Evolutionary conservation across 1,140 invertebrate genomes (phyloP).

Genomic region (Rhizoglyphus robini): DNA sequence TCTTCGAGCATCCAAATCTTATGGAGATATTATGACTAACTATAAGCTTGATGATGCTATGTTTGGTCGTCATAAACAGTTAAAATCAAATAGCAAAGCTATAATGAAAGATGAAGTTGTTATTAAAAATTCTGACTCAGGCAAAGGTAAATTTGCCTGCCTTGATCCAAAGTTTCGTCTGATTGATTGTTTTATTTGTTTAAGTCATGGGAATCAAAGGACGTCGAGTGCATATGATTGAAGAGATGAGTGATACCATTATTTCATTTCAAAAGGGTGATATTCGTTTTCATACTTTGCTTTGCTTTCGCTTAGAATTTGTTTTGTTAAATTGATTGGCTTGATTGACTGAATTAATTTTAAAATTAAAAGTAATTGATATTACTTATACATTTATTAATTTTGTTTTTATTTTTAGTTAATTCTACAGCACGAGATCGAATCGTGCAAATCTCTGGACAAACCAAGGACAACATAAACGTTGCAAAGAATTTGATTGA

Average conservation of each 20-base stretch:
- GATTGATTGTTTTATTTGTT: constrained; percentile 26
- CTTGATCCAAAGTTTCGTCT: constrained; percentile 18
- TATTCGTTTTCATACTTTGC: constrained; percentile 2
- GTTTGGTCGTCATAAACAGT: constrained; percentile 67
- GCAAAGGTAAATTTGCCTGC: constrained; percentile 57
- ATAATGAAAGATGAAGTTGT: constrained; percentile 85
- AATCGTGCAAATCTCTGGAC: constrained; percentile 71
- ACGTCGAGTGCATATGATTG: constrained; percentile 88
- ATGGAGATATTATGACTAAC: constrained; percentile 36
- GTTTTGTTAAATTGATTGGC: too few species aligned
- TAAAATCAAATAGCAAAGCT: constrained; percentile 69
- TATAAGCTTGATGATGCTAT: constrained; percentile 64
- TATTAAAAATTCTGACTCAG: constrained; percentile 80
- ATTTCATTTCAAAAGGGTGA: constrained; percentile 90
- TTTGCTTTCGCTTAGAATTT: background rate
- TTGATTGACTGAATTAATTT: too few species aligned
- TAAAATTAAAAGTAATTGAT: too few species aligned
- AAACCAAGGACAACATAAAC: constrained; percentile 68
- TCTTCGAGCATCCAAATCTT: constrained; percentile 1
- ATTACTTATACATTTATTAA: too few species aligned
- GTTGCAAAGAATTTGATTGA: constrained; percentile 78
- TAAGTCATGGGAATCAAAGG: constrained; percentile 96
- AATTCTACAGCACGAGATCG: constrained; percentile 78
- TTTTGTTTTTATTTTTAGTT: constrained; percentile 53
- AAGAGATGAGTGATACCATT: constrained; percentile 90